Evolutionary conservation across 53 echinoderm and acorn worm species (phyloP).

Genomic region (Astropecten irregularis): DNA sequence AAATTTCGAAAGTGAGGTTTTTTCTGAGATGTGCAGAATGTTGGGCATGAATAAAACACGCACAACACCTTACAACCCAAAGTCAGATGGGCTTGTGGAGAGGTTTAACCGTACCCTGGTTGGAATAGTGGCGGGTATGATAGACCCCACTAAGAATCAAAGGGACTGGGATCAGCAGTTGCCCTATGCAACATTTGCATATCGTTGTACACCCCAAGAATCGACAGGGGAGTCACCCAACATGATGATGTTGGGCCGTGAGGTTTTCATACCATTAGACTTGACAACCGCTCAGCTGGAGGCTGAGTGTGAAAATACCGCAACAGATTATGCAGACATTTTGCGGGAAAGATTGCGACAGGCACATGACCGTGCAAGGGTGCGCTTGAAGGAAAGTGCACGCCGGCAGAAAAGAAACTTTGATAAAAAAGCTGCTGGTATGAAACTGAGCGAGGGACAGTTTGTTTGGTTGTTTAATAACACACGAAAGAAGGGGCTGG

Average conservation of each 20-base stretch:
- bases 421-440: background rate
- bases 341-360: background rate
- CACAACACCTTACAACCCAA: conserved; percentile 22
- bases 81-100: conserved; percentile 35
- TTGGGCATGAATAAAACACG: conserved; percentile 5
- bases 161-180: conserved; percentile 16
- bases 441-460: background rate
- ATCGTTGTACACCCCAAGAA: conserved; percentile 14
- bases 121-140: conserved; percentile 6
- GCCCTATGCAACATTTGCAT: conserved; percentile 6
- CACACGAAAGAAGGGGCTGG: background rate
- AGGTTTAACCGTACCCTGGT: conserved; percentile 15
- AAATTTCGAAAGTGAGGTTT: conserved; percentile 1
- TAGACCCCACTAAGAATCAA: conserved; percentile 1
- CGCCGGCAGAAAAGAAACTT: conserved; percentile 7
- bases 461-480: conserved; percentile 5
- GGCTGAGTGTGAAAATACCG: background rate
- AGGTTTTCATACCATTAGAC: conserved; percentile 5
- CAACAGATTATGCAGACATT: background rate
- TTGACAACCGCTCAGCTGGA: background rate
- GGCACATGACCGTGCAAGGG: background rate
- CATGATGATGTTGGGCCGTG: conserved; percentile 31
- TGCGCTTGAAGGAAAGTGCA: background rate
- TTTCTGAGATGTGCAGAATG: conserved; percentile 5
- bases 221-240: conserved; percentile 21